A percentile compares a stretch with the other conserved stretches of the same genome.
Conservation (phyloP, 2,888 invertebrate genomes). For the Romanomermis culicivorax region DNA sequence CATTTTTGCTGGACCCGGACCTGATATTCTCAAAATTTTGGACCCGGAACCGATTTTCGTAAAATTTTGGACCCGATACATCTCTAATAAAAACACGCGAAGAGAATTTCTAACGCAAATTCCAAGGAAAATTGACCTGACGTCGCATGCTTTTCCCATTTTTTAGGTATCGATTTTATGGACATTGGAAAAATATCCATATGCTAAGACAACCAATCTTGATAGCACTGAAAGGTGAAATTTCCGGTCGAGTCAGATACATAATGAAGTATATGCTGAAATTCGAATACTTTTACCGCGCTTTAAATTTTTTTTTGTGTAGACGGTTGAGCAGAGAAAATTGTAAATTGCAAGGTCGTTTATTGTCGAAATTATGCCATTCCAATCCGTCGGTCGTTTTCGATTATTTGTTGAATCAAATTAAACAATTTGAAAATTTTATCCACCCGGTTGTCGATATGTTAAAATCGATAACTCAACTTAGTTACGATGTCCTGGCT, state of each 20-base stretch:
- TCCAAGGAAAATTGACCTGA: too few relatives aligned
- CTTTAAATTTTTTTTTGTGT: constrained; percentile 4
- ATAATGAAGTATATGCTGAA: constrained; percentile 66
- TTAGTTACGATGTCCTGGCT: constrained; percentile 85
- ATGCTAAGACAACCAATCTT: constrained; percentile 58
- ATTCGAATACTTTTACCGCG: not conserved
- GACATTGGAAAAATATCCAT: constrained; percentile 84
- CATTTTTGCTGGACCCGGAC: too few relatives aligned
- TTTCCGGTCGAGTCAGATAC: constrained; percentile 72
- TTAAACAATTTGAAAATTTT: constrained; percentile 77
- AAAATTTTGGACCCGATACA: too few relatives aligned
- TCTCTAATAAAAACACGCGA: too few relatives aligned
- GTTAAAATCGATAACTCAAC: constrained; percentile 72
- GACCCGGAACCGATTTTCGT: too few relatives aligned
- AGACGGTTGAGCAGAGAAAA: constrained; percentile 72
- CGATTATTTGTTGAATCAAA: constrained; percentile 63
- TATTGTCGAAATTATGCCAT: constrained; percentile 87
- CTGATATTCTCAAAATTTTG: too few relatives aligned
- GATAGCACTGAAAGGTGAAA: constrained; percentile 59
- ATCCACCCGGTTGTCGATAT: constrained; percentile 92
- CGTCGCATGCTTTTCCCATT: too few relatives aligned
- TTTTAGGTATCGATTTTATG: constrained; percentile 64
- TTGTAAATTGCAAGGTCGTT: constrained; percentile 80
- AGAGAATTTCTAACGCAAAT: too few relatives aligned
- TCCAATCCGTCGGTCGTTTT: constrained; percentile 83